Evolutionary conservation across 2,888 invertebrate species (phyloP), one percentile per base, ranked within the genome.

Genomic region (Aproaerema taeniolella): DNA sequence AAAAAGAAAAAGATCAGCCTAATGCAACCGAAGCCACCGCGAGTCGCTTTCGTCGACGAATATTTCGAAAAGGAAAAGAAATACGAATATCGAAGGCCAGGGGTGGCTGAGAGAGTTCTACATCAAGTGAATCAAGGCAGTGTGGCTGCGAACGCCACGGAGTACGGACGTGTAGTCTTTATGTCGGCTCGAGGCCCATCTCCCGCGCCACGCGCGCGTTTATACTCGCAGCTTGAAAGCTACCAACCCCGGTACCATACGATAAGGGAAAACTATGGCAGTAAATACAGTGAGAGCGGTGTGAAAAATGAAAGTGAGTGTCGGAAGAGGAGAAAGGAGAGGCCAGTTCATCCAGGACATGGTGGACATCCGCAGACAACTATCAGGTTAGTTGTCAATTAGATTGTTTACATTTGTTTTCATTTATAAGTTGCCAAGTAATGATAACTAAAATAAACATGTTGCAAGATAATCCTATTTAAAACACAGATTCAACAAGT

Each of bases 1-100:
- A 87, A 87, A 62, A 87, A 87, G 67, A 87, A 87, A 66, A 87
- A 83, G 62, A 83, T 87, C 50, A 86, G 74, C 57, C 60, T 87
- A 48, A 87, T 87, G 87, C 86, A 86, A 49, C 75, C 85, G 5
- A 76, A 73, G 54, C 80, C 86, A 46, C 87, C 87, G 46, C 68
- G 81, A 55, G 72, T 79, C 45, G 85, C 86, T 42, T 85, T 83
- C 57, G 67, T 60, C 8, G 83, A 82, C 49, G 80, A 81, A 54
- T 79, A 77, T 50, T 30, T 29, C n/a, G 37, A 37, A 37, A 35
- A 35, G 28, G 35, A 28, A 28, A 30, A 9, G 4, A n/a, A n/a
- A n/a, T n/a, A n/a, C n/a, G n/a, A n/a, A n/a, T n/a, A 6, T 15
- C 76, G 79, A 3, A 62, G 80, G 42, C 74, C 80, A 35, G 85